These are phyloP conservation scores for Hirudo medicinalis DNA, from an alignment of 1,140 invertebrate genomes.

Conservation along the genomic window DNA sequence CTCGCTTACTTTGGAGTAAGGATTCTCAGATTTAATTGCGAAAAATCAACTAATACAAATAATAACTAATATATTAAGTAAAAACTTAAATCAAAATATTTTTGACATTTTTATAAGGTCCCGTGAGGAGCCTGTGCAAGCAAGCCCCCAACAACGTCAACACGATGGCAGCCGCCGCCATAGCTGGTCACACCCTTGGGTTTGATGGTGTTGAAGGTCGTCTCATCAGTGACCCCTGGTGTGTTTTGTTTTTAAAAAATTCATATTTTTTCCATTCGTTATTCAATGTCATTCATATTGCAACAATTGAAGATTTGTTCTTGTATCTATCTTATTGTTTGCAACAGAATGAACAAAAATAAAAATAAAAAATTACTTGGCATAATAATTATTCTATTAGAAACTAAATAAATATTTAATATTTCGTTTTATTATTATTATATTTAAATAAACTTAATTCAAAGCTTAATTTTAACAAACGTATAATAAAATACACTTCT, in stretches of 20 bases:
- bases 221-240: constrained; percentile 48
- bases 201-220: constrained; percentile 48
- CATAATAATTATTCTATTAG: background rate
- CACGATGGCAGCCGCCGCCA: constrained; percentile 49
- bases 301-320: too few species aligned
- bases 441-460: too few species aligned
- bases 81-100: too few species aligned
- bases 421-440: too few species aligned
- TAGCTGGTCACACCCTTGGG: constrained; percentile 50
- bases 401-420: background rate
- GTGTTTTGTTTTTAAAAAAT: constrained; percentile 20
- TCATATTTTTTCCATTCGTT: background rate
- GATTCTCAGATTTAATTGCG: too few species aligned
- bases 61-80: too few species aligned
- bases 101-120: background rate
- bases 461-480: too few species aligned
- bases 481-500: background rate
- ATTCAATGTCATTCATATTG: background rate
- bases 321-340: too few species aligned
- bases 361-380: too few species aligned
- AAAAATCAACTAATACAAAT: too few species aligned
- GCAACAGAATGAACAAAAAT: background rate
- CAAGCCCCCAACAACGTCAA: constrained; percentile 52
- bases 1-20: too few species aligned
- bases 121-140: background rate